Percentiles rank a stretch among this genome's conserved stretches.
These are phyloP conservation scores for Strigamia maritima DNA, from an alignment of 2,888 invertebrate species.

Conservation along the genomic window DNA sequence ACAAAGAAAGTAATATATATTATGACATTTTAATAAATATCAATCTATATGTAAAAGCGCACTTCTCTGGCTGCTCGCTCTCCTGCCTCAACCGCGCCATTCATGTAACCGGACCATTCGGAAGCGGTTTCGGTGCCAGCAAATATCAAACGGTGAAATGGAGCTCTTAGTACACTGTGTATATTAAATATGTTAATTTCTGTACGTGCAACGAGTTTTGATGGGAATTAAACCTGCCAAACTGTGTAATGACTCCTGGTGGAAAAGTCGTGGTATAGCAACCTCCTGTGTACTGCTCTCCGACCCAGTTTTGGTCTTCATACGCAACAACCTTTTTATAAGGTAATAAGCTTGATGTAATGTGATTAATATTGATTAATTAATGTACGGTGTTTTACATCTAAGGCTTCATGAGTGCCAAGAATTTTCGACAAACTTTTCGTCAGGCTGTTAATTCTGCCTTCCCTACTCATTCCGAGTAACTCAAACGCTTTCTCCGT, in stretches of 20 bases:
- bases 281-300: slow-evolving; percentile 54
- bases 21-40: not conserved
- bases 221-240: slow-evolving; percentile 45
- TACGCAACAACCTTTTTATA: slow-evolving; percentile 48
- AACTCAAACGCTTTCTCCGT: slow-evolving; percentile 48
- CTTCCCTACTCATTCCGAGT: slow-evolving; percentile 45
- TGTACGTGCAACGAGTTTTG: not conserved
- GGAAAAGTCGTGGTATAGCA: slow-evolving; percentile 52
- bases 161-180: slow-evolving; percentile 46
- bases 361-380: slow-evolving; percentile 36
- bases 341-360: not conserved
- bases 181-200: not conserved
- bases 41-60: slow-evolving; percentile 39
- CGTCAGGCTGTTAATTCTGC: slow-evolving; percentile 46
- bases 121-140: slow-evolving; percentile 52
- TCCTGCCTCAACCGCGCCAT: slow-evolving; percentile 51
- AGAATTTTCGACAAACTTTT: slow-evolving; percentile 47
- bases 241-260: slow-evolving; percentile 50
- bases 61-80: slow-evolving; percentile 47
- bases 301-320: slow-evolving; percentile 53
- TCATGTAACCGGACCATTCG: slow-evolving; percentile 52
- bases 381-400: no score
- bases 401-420: slow-evolving; percentile 46
- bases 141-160: slow-evolving; percentile 49
- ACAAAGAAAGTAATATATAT: not conserved